Conservation (phyloP, 2,113 vertebrate genomes). For the Drymodes brunneopygia region DNA sequence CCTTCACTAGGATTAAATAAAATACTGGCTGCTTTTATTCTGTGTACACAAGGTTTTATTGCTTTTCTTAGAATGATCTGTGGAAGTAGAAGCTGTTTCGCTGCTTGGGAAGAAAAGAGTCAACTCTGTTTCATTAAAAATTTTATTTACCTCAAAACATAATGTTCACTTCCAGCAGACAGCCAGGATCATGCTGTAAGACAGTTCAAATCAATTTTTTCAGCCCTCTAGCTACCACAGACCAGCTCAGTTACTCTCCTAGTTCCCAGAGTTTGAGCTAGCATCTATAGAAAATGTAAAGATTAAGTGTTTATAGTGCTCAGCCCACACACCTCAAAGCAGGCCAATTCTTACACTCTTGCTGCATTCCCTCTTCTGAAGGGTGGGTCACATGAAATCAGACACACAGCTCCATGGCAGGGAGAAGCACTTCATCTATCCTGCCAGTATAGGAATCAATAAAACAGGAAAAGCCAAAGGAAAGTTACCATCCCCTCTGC, state of each 20-base stretch:
- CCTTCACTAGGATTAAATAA: background rate
- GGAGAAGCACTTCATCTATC: background rate
- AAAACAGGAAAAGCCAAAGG: background rate
- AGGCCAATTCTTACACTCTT: background rate
- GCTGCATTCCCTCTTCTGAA: background rate
- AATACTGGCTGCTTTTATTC: background rate
- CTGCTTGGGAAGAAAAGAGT: background rate
- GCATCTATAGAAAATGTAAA: background rate
- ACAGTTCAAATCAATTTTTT: background rate
- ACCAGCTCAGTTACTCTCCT: background rate
- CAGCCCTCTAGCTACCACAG: background rate
- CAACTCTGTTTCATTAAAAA: background rate
- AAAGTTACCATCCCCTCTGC: background rate
- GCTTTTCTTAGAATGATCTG: background rate
- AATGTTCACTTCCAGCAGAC: background rate
- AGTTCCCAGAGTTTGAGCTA: background rate
- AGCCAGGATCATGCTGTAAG: background rate
- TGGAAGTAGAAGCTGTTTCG: background rate
- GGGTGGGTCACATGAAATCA: background rate
- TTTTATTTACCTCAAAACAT: background rate
- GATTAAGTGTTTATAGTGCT: background rate
- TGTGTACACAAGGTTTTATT: background rate
- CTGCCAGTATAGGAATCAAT: background rate
- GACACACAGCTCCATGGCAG: background rate
- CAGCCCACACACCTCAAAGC: background rate